A percentile compares a stretch with the other conserved stretches of the same genome.
Conservation (phyloP, 2,797 vertebrate species). For the Emydoidea blandingii region DNA sequence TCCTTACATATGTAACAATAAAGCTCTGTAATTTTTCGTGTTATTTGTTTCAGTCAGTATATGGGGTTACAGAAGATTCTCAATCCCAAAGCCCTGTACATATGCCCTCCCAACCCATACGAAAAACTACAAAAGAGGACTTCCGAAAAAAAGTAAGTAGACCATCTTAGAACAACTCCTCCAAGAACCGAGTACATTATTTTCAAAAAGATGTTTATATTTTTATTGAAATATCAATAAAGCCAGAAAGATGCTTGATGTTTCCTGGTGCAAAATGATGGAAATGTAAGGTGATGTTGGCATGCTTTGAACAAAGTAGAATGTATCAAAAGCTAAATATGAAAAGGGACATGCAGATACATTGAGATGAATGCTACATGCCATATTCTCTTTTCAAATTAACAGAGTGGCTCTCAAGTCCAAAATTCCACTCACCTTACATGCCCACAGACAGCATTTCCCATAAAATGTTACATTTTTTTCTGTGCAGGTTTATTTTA, state of each 20-base stretch:
- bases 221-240: neutral
- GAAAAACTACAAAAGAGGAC: constrained; percentile 93
- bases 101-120: constrained; percentile 86
- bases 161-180: neutral
- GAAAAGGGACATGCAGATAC: neutral
- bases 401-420: neutral
- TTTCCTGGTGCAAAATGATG: neutral
- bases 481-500: neutral
- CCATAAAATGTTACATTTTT: neutral
- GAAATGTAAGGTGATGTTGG: neutral
- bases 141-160: constrained; percentile 90
- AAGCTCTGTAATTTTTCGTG: neutral
- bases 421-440: neutral
- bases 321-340: neutral
- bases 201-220: rapidly evolving
- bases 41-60: constrained; percentile 87
- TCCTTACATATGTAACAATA: neutral
- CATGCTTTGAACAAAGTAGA: neutral
- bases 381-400: neutral
- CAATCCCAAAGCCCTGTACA: constrained; percentile 92
- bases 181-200: neutral
- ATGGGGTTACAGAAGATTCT: constrained; percentile 91
- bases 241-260: neutral
- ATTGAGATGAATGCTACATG: rapidly evolving
- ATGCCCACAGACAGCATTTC: neutral